phyloP scores from a whole-genome alignment of 1,140 invertebrate genomes.

The Stenopsyche tienmushanensis region DNA sequence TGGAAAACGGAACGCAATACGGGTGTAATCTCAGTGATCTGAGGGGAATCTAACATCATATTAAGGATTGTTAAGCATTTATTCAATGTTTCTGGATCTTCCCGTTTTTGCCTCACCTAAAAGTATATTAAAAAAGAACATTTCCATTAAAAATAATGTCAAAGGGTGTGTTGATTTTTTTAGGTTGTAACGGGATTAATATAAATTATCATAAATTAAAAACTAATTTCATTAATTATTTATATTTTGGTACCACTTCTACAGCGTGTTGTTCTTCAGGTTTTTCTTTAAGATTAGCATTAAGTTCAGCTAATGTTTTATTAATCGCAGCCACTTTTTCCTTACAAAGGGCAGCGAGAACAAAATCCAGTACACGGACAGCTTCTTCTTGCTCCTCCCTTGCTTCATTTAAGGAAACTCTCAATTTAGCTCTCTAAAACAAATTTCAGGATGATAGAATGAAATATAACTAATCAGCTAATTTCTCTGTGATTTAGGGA shows the following conservation, averaged over 20 bases:
- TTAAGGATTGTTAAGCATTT: slow-evolving; percentile 54
- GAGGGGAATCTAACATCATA: slow-evolving; percentile 50
- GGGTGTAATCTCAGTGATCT: slow-evolving; percentile 49
- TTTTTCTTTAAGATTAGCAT: slow-evolving; percentile 43
- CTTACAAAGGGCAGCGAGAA: slow-evolving; percentile 52
- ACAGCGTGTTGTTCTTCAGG: slow-evolving; percentile 38
- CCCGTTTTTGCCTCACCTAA: slow-evolving; percentile 46
- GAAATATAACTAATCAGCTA: too few species aligned
- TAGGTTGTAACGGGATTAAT: not conserved
- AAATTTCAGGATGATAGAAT: too few species aligned
- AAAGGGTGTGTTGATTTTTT: too few species aligned
- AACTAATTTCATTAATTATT: not conserved
- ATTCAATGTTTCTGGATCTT: slow-evolving; percentile 48
- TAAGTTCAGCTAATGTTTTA: slow-evolving; percentile 50
- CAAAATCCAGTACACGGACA: slow-evolving; percentile 51
- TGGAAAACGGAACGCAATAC: slow-evolving; percentile 51
- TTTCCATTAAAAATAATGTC: not conserved
- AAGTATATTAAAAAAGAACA: slow-evolving; percentile 19
- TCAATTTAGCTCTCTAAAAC: slow-evolving; percentile 49
- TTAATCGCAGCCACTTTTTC: slow-evolving; percentile 52
- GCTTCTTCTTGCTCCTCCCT: slow-evolving; percentile 55
- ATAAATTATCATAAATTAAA: not conserved
- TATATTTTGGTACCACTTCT: slow-evolving; percentile 25
- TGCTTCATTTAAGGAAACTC: slow-evolving; percentile 54
- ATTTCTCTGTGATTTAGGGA: too few species aligned